Percentiles rank a stretch among this genome's conserved stretches.
Conservation (phyloP, 1,140 invertebrate genomes). For the Dysdera silvatica region DNA sequence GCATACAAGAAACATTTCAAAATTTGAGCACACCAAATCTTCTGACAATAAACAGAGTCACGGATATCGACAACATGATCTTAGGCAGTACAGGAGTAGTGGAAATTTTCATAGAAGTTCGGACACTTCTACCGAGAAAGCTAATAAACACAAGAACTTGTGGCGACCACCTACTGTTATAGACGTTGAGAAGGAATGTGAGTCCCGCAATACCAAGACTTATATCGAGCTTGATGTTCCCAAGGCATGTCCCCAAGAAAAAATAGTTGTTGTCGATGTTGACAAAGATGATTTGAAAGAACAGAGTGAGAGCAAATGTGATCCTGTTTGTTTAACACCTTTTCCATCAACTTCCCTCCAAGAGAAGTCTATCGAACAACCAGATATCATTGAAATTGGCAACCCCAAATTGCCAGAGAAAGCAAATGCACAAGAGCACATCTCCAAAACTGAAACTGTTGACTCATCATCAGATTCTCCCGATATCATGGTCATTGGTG, state of each 20-base stretch:
- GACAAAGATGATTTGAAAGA: conserved; percentile 24
- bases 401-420: neutral
- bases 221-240: conserved; percentile 26
- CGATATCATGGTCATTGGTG: conserved; percentile 4
- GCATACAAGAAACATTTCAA: too few relatives aligned
- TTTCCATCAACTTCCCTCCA: too few relatives aligned
- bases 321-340: neutral
- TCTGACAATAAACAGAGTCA: too few relatives aligned
- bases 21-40: too few relatives aligned
- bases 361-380: neutral
- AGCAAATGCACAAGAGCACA: neutral
- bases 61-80: too few relatives aligned
- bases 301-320: neutral
- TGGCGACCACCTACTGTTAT: conserved; percentile 14
- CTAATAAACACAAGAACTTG: too few relatives aligned
- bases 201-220: conserved; percentile 19
- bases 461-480: neutral
- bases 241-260: conserved; percentile 18
- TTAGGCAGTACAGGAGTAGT: too few relatives aligned
- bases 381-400: neutral
- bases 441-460: neutral
- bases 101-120: too few relatives aligned
- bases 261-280: conserved; percentile 26
- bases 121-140: too few relatives aligned
- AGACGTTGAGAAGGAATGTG: conserved; percentile 16